phyloP scores from a whole-genome alignment of 1,140 invertebrate genomes.

The Brachystomella parvula region DNA sequence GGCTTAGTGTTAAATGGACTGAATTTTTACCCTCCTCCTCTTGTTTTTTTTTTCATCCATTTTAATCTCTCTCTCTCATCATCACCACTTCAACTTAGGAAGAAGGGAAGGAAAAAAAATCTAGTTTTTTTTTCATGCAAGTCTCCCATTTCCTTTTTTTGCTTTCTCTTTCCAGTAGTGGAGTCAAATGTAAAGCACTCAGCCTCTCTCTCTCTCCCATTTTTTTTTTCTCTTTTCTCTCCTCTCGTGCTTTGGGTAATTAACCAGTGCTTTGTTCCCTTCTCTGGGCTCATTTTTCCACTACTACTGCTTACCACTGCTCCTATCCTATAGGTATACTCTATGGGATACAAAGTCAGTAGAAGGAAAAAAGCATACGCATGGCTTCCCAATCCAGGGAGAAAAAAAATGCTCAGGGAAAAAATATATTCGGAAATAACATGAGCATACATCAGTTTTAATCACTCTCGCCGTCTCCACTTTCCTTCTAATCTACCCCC shows the following conservation, averaged over 20 bases:
- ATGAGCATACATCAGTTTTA: constrained; percentile 38
- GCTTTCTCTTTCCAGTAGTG: not conserved
- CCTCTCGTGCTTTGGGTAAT: constrained; percentile 37
- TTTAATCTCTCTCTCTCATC: constrained; percentile 6
- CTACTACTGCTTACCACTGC: constrained; percentile 8
- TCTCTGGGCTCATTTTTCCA: constrained; percentile 36
- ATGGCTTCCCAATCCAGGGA: not conserved
- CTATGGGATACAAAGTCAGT: not conserved
- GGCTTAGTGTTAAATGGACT: not conserved
- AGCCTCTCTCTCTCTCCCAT: constrained; percentile 23
- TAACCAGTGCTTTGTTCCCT: constrained; percentile 38
- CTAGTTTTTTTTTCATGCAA: constrained; percentile 12
- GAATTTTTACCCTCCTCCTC: not conserved
- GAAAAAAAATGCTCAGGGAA: not conserved
- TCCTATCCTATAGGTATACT: too few relatives aligned
- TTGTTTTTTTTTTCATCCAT: not conserved
- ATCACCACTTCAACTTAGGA: not conserved
- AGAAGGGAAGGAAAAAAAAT: not conserved
- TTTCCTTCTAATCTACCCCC: constrained; percentile 34
- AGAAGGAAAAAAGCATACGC: not conserved
- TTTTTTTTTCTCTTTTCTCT: constrained; percentile 9
- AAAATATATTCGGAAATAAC: constrained; percentile 17
- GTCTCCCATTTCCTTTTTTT: constrained; percentile 37
- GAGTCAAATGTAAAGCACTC: constrained; percentile 39
- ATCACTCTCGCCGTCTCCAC: constrained; percentile 33